Base-by-base conservation (phyloP, 2,888 invertebrate genomes). In the Agriopis marginaria region DNA sequence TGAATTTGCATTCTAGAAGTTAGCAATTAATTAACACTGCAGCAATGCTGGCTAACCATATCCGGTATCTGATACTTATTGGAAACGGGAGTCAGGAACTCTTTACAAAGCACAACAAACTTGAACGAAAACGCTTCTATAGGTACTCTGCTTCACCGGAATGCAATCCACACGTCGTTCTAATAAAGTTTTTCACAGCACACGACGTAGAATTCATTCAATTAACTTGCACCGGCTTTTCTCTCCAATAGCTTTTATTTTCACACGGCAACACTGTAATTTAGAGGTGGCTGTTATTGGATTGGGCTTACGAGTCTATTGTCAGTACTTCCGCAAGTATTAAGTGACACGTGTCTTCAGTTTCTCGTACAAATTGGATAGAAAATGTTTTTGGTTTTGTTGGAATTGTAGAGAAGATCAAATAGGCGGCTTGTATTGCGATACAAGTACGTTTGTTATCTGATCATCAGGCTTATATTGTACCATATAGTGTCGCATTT, bases 301-400 rank as follows among this genome's bases (percentile, higher is more conserved):
- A 63, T 54, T 10, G 32, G 55, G 49, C 50, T 68, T 68, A 49
- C 42, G 68, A 72, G 66, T 67, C 63, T 50, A 53, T 63, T 74
- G 66, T 68, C 67, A 68, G 56, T 54, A 66, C 65, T 71, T 73
- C 66, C 56, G 56, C 53, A 62, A 72, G 63, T 73, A 65, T 65
- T 62, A 23, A 63, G 53, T 54, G 65, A 71, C 66, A 69, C 63
- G 63, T 60, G 55, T 65, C 66, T 70, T 71, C 72, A 70, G 71
- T 74, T 70, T 75, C 64, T 14, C 63, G 66, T 49, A 74, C 68
- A 71, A 63, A 69, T 62, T 55, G n/a, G 17, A 17, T 42, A 5
- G 4, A 3, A 14, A 50, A 8, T 17, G 17, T 50, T n/a, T 14
- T 7, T 3, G 6, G 7, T 50, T 50, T 50, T 50, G 8, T 14